Evolutionary conservation across 2,113 vertebrate species (phyloP), one percentile per base, ranked within the genome.

Genomic region (Pionites leucogaster): DNA sequence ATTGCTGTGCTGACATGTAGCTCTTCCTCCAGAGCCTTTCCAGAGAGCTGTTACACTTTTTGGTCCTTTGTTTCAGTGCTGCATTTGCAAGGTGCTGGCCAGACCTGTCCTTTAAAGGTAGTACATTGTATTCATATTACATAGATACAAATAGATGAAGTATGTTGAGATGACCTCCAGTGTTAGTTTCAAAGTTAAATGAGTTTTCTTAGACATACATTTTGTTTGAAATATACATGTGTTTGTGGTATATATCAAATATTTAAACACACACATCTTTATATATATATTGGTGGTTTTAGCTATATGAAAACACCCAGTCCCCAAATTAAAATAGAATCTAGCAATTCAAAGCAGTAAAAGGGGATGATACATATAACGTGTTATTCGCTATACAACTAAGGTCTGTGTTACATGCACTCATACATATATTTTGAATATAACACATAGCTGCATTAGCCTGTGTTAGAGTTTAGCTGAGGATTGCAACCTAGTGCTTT

Each of bases 321-420:
- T 24, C 8, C 68, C 33, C 64, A 91, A 89, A 90, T 3, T 95
- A 92, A 31, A 50, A 33, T 91, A 83, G 67, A 95, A 91, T 92
- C 92, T 94, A 72, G 37, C 60, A 94, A 87, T 89, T 97, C 60
- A 91, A 96, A 97, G 82, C 63, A 86, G 80, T 86, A 50, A 62
- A 46, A 60, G 55, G 68, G 67, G 22, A 67, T 97, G 70, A 82
- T 93, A 90, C 6, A 0, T 87, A 88, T 23, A 35, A 59, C 77
- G 87, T 82, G 88, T 92, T 81, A 47, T 91, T 93, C 39, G 86
- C 90, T 80, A 69, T 63, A 44, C 37, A 83, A 11, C 46, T 94
- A 74, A 96, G 82, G 52, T 65, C 70, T 64, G 82, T 28, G 22
- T 77, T 65, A 62, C 53, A 44, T 13, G 71, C 10, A 5, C 15